phyloP scores from a whole-genome alignment of 2,888 invertebrate species.

The Lasioglossum pauxillum region DNA sequence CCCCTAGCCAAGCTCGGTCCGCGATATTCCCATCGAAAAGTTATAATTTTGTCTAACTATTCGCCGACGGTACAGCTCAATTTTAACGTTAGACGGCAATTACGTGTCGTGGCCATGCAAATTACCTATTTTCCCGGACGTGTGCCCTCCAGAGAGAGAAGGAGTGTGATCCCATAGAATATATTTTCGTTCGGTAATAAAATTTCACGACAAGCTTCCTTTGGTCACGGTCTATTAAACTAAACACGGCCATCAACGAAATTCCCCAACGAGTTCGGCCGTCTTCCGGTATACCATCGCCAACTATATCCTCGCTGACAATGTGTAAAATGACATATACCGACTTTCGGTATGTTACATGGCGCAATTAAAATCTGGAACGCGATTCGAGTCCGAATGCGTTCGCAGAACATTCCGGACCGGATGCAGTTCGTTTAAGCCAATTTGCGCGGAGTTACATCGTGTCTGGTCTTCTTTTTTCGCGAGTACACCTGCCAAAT shows the following conservation, averaged over 20 bases:
- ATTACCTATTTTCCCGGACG: constrained; percentile 48
- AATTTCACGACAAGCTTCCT: constrained; percentile 50
- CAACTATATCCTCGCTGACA: not conserved
- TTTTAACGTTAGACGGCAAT: constrained; percentile 66
- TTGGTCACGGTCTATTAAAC: constrained; percentile 43
- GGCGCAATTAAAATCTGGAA: constrained; percentile 18
- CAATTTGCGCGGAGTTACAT: not conserved
- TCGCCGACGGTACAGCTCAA: constrained; percentile 56
- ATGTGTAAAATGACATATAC: not conserved
- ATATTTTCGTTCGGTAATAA: constrained; percentile 35
- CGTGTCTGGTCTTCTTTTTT: not conserved
- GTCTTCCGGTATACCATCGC: constrained; percentile 8
- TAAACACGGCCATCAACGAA: constrained; percentile 39
- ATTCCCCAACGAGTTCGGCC: constrained; percentile 28
- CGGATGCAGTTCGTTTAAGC: not conserved
- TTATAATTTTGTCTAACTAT: constrained; percentile 67
- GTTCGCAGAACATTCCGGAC: not conserved
- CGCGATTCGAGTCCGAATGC: not conserved
- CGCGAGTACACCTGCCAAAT: constrained; percentile 1
- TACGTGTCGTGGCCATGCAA: constrained; percentile 58
- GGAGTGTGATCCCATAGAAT: not conserved
- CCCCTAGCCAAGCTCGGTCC: not conserved
- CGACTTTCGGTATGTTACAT: not conserved
- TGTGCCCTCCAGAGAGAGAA: not conserved
- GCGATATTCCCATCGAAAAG: constrained; percentile 47